Evolutionary conservation across 1,140 invertebrate genomes (phyloP), one percentile per base, ranked within the genome.

Genomic region (Drosophila malerkotliana): DNA sequence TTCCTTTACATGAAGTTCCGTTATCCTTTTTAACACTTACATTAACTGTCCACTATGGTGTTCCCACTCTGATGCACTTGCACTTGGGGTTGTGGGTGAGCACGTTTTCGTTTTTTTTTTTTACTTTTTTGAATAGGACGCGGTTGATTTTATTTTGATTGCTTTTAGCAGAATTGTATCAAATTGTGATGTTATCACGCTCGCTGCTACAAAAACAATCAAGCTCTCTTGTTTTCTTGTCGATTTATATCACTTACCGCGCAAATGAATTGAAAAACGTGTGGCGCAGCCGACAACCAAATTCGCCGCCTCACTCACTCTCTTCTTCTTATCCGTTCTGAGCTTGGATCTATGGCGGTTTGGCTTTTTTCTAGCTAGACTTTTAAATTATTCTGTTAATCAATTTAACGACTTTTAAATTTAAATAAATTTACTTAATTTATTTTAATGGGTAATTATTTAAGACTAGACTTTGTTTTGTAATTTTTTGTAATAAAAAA

Each of bases 31-130:
- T 18, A 18, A 18, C 45, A 52, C 15, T 15, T 9, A 6, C 57
- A 34, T 24, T 45, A n/a, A 21, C 44, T 47, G 26, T 47, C 24
- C 18, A 21, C 18, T 15, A 32, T 47, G 12, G n/a, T 49, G 8
- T 18, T 12, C 1, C 14, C 18, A 4, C 56, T 14, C 26, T 30
- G 26, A 14, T 34, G 56, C 45, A 53, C 56, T 51, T 51, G 28
- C 45, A 59, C 57, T 51, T 30, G 47, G 37, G 44, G 47, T 60
- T 60, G 28, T 60, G 28, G 21, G 47, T 24, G 57, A 47, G 52
- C 47, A 47, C 34, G 32, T 34, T 49, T 73, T 58, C 45, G 21
- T 21, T 21, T 3, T 3, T 21, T 21, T 21, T 21, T 21, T 3
- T 39, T 37, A 18, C 18, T 56, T 61, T 55, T 30, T 24, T 15